Evolutionary conservation across 23 tunicate species (phyloP), one percentile per base, ranked within the genome.

Genomic region (Ascidia mentula): DNA sequence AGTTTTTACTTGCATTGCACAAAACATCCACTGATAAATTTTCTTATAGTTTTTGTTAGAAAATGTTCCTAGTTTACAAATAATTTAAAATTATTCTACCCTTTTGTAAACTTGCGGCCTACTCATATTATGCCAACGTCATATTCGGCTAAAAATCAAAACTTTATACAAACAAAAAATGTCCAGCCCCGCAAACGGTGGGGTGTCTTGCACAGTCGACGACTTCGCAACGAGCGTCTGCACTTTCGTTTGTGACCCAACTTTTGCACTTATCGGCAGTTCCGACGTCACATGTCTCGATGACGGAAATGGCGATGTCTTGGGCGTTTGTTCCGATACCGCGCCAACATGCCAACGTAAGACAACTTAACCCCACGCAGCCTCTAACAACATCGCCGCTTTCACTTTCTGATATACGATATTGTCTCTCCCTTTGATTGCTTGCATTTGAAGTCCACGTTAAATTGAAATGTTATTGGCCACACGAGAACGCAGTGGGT

Each of bases 291-390:
- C 35, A 13, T 87, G 91, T 60, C 31, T 60, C 18, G 91, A 87
- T 74, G 60, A 36, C 36, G 65, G 34, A 20, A 75, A 75, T 34
- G 81, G 81, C 12, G 85, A 80, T 59, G 34, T 4, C 32, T 6
- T 31, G 34, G 91, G 91, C 17, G 70, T 69, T 3, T 87, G 91
- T 85, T 80, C 76, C 84, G 36, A 72, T 34, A 59, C 85, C 4
- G 74, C 85, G 37, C 91, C 91, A 13, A 32, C 59, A 12, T 87
- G 91, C 65, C 37, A 24, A 73, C 75, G 91, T 87, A 46, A 78
- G 74, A 9, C 13, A 28, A 3, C 65, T 53, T 28, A 6, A 9
- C 65, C 24, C n/a, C n/a, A n/a, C n/a, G n/a, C n/a, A n/a, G n/a
- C n/a, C n/a, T n/a, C n/a, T n/a, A n/a, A n/a, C n/a, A n/a, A n/a